Conservation (phyloP, 2,797 vertebrate genomes). For the Calcarius lapponicus region DNA sequence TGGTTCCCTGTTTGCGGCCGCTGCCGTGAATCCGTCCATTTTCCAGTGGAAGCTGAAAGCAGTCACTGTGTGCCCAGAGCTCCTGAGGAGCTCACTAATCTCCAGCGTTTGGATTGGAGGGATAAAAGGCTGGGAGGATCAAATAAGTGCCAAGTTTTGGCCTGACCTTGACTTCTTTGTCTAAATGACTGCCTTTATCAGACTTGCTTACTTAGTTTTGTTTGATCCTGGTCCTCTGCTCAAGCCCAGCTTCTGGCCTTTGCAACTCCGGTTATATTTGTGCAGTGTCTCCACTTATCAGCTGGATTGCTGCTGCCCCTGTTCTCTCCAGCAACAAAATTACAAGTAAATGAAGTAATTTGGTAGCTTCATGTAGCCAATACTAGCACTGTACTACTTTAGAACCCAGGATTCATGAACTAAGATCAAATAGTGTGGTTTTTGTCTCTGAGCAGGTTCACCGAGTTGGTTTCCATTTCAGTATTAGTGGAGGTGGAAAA, state of each 20-base stretch:
- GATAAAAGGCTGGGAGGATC: not conserved
- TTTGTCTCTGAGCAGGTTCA: not conserved
- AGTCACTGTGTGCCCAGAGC: not conserved
- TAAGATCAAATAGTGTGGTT: not conserved
- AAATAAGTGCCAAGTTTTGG: not conserved
- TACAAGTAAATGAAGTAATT: not conserved
- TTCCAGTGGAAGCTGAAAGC: not conserved
- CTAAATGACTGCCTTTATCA: not conserved
- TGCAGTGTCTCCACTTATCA: not conserved
- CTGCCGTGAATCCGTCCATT: accelerated
- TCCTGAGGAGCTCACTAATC: not conserved
- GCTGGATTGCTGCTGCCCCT: not conserved
- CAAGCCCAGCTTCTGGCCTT: not conserved
- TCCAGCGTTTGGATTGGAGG: not conserved
- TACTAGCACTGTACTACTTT: not conserved
- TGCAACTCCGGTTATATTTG: accelerated
- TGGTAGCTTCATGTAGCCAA: not conserved
- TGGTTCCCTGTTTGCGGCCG: not conserved
- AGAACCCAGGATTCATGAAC: not conserved
- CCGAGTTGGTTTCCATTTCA: not conserved
- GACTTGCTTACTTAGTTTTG: not conserved
- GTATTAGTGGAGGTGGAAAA: not conserved
- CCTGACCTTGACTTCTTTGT: not conserved
- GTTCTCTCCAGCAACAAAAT: not conserved
- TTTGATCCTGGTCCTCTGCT: not conserved